Evolutionary conservation across 2,888 invertebrate genomes (phyloP).

Genomic region (Hirtodrosophila cameraria): DNA sequence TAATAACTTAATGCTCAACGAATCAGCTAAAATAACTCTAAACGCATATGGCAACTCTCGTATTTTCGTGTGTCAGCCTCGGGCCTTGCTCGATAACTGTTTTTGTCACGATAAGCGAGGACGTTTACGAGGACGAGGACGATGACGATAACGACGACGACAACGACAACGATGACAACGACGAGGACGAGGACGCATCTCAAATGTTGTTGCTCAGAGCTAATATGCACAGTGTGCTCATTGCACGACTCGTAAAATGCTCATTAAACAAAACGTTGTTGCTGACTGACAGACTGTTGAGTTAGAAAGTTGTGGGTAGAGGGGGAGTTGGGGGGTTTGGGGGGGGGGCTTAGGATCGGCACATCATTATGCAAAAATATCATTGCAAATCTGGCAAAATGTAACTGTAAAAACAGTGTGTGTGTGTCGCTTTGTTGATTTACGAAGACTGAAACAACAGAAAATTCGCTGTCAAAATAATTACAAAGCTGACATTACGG

Average conservation of each 20-base stretch:
- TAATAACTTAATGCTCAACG: not conserved
- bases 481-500: conserved; percentile 64
- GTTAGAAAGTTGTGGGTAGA: not conserved
- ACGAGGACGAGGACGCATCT: conserved; percentile 8
- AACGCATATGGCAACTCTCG: conserved; percentile 21
- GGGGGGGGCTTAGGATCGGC: conserved; percentile 48
- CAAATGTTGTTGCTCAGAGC: conserved; percentile 12
- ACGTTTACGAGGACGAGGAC: not conserved
- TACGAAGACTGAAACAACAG: conserved; percentile 57
- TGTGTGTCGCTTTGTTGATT: conserved; percentile 44
- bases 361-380: conserved; percentile 62
- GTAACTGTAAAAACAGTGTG: conserved; percentile 39
- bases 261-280: conserved; percentile 62
- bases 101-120: conserved; percentile 14
- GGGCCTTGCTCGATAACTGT: conserved; percentile 24
- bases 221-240: conserved; percentile 24
- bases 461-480: conserved; percentile 72
- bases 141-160: not conserved
- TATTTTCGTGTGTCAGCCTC: conserved; percentile 2
- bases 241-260: conserved; percentile 63
- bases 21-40: conserved; percentile 14
- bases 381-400: conserved; percentile 51
- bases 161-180: not conserved
- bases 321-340: not conserved
- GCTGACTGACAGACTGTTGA: conserved; percentile 8